Conservation (phyloP, 1,140 invertebrate species). For the Panagrolaimus sp. region DNA sequence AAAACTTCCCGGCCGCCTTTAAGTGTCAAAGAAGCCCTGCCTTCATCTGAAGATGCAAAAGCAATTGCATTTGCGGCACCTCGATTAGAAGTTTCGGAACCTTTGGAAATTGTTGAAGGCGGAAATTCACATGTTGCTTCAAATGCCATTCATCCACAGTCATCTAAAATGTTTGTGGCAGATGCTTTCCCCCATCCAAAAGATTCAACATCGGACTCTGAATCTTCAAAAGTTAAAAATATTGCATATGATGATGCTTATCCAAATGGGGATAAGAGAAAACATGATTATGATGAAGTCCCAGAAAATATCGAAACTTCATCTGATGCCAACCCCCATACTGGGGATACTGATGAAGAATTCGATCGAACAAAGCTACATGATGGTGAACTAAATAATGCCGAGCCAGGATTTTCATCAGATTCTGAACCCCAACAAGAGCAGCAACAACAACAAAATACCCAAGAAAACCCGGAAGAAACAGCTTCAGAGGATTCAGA, state of each 20-base stretch:
- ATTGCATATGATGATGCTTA: conserved; percentile 9
- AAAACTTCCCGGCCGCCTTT: too few species aligned
- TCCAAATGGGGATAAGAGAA: background rate
- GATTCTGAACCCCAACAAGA: background rate
- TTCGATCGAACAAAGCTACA: too few species aligned
- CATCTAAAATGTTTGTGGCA: background rate
- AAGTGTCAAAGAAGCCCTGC: background rate
- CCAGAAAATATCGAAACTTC: too few species aligned
- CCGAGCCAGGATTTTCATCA: background rate
- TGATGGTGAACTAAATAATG: conserved; percentile 9
- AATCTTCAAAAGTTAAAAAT: background rate
- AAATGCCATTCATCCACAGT: too few species aligned
- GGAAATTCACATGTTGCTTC: background rate
- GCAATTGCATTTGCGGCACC: background rate
- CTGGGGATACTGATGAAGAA: background rate
- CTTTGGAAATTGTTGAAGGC: background rate
- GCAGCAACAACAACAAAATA: background rate
- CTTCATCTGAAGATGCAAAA: background rate
- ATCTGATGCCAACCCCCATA: background rate
- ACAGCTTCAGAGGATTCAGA: background rate
- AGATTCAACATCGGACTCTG: background rate
- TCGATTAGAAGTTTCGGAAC: background rate
- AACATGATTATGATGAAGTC: background rate
- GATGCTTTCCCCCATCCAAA: background rate
- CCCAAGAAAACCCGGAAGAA: background rate